Percentiles rank a stretch among this genome's conserved stretches.
Conservation (phyloP, 2,113 vertebrate species). For the Donacobius atricapilla region DNA sequence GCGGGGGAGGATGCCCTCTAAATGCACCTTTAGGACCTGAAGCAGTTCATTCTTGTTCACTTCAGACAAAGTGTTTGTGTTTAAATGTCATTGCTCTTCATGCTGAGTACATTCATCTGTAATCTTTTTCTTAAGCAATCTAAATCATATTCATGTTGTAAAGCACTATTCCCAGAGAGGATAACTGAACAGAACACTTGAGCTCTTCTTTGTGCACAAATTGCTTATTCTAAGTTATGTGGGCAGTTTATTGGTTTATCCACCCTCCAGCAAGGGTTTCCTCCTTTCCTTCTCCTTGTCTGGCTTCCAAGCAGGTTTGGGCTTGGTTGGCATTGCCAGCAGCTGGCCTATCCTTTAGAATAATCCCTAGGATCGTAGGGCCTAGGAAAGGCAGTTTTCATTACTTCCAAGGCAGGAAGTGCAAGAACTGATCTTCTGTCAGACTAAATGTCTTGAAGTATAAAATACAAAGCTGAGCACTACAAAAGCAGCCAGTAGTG, state of each 20-base stretch:
- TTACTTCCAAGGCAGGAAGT: neutral
- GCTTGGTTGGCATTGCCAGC: neutral
- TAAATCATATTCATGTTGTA: neutral
- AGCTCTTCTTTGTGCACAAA: neutral
- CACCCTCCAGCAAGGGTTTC: neutral
- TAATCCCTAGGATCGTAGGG: neutral
- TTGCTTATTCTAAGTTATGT: neutral
- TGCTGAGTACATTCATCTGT: neutral
- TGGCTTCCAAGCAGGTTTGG: neutral
- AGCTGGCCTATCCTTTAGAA: neutral
- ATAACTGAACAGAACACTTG: neutral
- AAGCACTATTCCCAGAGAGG: neutral
- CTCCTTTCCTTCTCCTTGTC: neutral
- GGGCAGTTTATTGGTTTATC: neutral
- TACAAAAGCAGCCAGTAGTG: neutral
- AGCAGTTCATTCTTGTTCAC: neutral
- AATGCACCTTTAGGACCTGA: neutral
- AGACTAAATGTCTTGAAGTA: neutral
- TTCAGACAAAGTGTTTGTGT: neutral
- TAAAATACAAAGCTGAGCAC: rapidly evolving
- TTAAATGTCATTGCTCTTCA: neutral
- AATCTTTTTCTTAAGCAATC: neutral
- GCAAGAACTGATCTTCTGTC: neutral
- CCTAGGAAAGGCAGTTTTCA: neutral
- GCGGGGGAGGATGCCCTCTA: neutral